These are phyloP conservation scores for Tichodroma muraria DNA, from an alignment of 2,113 vertebrate genomes.

Conservation along the genomic window DNA sequence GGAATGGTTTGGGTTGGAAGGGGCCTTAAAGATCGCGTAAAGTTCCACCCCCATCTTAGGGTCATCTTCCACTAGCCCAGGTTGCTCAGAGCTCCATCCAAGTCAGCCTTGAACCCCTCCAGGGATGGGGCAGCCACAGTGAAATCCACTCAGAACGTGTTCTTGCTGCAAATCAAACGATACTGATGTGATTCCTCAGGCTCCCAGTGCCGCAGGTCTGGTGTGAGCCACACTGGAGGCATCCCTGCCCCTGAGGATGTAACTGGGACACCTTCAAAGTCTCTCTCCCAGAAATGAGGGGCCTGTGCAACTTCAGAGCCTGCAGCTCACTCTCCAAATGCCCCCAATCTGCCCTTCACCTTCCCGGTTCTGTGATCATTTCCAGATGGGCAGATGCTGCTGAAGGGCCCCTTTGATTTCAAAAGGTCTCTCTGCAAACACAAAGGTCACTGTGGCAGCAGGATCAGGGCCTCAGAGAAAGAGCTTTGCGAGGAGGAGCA, in stretches of 20 bases:
- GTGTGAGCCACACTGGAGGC: fast-evolving
- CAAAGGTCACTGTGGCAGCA: constrained; percentile 36
- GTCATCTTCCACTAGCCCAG: background rate
- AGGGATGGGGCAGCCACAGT: background rate
- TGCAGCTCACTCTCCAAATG: background rate
- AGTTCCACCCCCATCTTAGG: background rate
- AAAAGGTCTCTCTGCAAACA: constrained; percentile 30
- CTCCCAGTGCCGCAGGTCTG: background rate
- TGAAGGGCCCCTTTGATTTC: constrained; percentile 45
- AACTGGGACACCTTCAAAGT: fast-evolving
- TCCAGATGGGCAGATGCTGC: constrained; percentile 38
- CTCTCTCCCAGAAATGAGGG: background rate
- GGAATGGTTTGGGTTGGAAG: background rate
- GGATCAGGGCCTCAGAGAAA: background rate
- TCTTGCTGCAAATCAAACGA: background rate
- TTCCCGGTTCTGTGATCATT: background rate
- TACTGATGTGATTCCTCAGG: fast-evolving
- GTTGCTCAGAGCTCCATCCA: background rate
- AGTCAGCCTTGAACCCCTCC: background rate
- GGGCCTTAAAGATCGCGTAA: background rate
- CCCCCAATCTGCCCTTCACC: background rate
- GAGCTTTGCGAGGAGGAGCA: background rate
- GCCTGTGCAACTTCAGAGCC: background rate
- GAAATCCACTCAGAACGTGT: fast-evolving
- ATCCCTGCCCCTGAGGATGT: background rate